Conservation (phyloP, 2,113 vertebrate species). For the Oxyruncus cristatus region DNA sequence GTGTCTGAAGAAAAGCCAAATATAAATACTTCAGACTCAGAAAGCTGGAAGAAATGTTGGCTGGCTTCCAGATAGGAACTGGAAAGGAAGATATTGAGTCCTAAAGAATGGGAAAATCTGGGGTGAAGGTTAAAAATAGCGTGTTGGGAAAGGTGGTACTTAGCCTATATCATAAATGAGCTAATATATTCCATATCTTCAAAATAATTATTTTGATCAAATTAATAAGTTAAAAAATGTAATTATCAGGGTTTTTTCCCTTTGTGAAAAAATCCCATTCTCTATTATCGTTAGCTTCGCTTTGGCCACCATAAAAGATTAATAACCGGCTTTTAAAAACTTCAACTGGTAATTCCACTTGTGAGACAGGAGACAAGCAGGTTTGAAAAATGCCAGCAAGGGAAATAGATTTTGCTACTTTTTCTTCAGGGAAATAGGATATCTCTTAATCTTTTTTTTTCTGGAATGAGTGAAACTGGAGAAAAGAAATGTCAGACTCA, state of each 20-base stretch:
- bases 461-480: not conserved
- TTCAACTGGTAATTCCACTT: not conserved
- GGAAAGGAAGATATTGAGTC: not conserved
- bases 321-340: not conserved
- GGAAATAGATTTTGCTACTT: not conserved
- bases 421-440: conserved; percentile 28
- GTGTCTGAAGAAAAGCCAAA: not conserved
- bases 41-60: not conserved
- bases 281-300: not conserved
- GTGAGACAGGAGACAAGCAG: not conserved
- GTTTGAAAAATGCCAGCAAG: not conserved
- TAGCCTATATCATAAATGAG: not conserved
- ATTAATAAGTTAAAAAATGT: not conserved
- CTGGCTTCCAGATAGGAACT: not conserved
- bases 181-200: not conserved
- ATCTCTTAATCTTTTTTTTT: not conserved
- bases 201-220: not conserved
- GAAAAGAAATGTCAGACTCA: conserved; percentile 14
- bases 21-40: not conserved
- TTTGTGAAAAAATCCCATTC: not conserved
- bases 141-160: not conserved
- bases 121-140: fast-evolving
- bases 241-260: not conserved
- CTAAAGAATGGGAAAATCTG: not conserved
- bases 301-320: not conserved